Conservation (phyloP, 1,140 invertebrate genomes). For the Drosophila busckii region DNA sequence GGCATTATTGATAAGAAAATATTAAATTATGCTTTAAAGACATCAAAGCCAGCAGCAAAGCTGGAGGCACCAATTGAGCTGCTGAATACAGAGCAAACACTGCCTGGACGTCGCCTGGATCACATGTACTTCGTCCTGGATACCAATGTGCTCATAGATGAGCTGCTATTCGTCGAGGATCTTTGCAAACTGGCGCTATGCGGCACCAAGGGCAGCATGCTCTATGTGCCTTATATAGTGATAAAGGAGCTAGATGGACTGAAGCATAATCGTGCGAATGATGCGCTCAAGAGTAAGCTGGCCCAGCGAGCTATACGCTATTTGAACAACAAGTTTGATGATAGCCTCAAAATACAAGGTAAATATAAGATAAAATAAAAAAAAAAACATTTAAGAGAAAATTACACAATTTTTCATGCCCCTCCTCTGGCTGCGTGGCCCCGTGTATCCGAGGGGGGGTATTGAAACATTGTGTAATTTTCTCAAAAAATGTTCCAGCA, state of each 20-base stretch:
- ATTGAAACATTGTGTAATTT: neutral
- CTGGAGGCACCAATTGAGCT: no score
- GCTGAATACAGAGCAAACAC: neutral
- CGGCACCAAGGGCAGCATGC: conserved; percentile 36
- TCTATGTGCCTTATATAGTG: conserved; percentile 53
- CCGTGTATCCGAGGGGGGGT: no score
- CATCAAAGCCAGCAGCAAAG: no score
- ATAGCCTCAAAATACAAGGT: conserved; percentile 57
- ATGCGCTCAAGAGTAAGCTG: neutral
- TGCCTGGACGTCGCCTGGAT: conserved; percentile 14
- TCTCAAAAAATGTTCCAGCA: conserved; percentile 36
- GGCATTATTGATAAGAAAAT: no score
- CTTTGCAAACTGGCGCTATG: conserved; percentile 29
- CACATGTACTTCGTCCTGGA: conserved; percentile 51
- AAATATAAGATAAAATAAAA: neutral
- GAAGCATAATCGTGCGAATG: conserved; percentile 27
- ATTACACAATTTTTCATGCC: no score
- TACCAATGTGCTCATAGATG: conserved; percentile 51
- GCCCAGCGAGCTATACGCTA: conserved; percentile 65
- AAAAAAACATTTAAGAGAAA: no score
- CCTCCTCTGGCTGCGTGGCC: no score
- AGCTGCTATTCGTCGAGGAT: conserved; percentile 46
- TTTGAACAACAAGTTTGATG: conserved; percentile 60
- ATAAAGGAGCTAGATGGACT: conserved; percentile 65
- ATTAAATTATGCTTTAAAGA: no score